Percentiles rank a stretch among this genome's conserved stretches.
These are phyloP conservation scores for Clusia tigrina DNA, from an alignment of 2,888 invertebrate species.

Conservation along the genomic window DNA sequence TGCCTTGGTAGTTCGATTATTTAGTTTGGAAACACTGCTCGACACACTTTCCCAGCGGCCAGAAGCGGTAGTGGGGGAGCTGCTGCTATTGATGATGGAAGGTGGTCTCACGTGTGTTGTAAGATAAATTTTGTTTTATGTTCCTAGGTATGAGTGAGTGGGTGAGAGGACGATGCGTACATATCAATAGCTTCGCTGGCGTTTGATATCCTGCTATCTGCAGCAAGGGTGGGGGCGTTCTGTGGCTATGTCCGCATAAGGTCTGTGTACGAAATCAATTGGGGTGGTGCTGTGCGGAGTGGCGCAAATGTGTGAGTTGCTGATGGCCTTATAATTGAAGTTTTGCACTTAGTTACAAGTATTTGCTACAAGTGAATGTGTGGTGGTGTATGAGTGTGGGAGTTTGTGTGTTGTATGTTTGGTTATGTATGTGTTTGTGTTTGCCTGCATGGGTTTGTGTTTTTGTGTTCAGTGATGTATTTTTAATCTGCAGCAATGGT, in stretches of 20 bases:
- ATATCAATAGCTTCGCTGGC: slow-evolving; percentile 45
- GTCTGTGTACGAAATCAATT: slow-evolving; percentile 16
- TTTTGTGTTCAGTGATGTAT: slow-evolving; percentile 33
- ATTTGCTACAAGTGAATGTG: no score
- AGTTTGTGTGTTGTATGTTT: slow-evolving; percentile 24
- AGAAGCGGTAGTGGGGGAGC: not conserved
- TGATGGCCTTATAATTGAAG: slow-evolving; percentile 62
- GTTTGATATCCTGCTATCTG: not conserved
- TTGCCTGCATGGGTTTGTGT: no score
- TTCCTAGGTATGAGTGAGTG: no score
- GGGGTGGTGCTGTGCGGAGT: slow-evolving; percentile 29
- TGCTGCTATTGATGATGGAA: slow-evolving; percentile 47
- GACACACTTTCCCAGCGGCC: slow-evolving; percentile 28
- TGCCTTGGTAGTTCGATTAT: slow-evolving; percentile 56
- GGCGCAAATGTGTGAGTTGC: slow-evolving; percentile 52
- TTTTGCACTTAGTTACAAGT: slow-evolving; percentile 32
- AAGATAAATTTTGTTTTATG: slow-evolving; percentile 34
- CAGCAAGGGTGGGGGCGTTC: not conserved
- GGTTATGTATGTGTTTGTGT: no score
- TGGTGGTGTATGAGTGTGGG: slow-evolving; percentile 11
- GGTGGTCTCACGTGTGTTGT: slow-evolving; percentile 47
- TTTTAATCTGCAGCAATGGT: slow-evolving; percentile 42
- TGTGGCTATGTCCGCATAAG: slow-evolving; percentile 10
- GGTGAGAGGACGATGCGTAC: slow-evolving; percentile 51
- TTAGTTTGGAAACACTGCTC: slow-evolving; percentile 37